Evolutionary conservation across 2,888 invertebrate genomes (phyloP).

Genomic region (Drosophila crucigera): DNA sequence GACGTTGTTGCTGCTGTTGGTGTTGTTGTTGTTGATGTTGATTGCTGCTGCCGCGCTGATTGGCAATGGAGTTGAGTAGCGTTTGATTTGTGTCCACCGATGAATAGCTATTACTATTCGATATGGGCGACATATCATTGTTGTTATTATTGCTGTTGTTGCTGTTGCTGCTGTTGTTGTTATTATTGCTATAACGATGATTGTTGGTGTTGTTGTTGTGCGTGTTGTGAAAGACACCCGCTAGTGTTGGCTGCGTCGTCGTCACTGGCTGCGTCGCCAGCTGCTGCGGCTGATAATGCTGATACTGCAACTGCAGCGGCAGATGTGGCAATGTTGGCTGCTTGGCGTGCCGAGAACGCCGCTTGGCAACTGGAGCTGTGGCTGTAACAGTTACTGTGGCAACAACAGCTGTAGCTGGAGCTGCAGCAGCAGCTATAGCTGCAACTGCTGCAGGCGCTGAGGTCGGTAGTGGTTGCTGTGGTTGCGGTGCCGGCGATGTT

Average conservation of each 20-base stretch:
- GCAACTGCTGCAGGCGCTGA: conserved; percentile 42
- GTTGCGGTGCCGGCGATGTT: conserved; percentile 82
- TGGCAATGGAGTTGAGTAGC: conserved; percentile 79
- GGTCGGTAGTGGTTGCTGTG: conserved; percentile 66
- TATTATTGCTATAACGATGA: conserved; percentile 54
- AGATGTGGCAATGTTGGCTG: conserved; percentile 62
- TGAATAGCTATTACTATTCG: conserved; percentile 83
- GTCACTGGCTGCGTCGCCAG: conserved; percentile 59
- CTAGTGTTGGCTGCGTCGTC: conserved; percentile 81
- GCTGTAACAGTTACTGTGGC: conserved; percentile 44
- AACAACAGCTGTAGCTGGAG: conserved; percentile 50
- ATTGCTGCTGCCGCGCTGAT: conserved; percentile 59
- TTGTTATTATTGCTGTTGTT: conserved; percentile 64
- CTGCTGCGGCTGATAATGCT: conserved; percentile 58
- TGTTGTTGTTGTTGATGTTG: conserved; percentile 57
- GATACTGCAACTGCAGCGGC: conserved; percentile 75
- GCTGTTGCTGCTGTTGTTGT: conserved; percentile 71
- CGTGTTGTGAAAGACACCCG: conserved; percentile 72
- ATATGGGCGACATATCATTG: conserved; percentile 76
- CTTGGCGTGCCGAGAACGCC: conserved; percentile 61
- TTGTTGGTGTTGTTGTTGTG: conserved; percentile 66
- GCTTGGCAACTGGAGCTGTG: conserved; percentile 75
- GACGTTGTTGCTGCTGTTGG: conserved; percentile 27
- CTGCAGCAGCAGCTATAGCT: conserved; percentile 38
- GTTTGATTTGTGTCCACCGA: conserved; percentile 84